These are phyloP conservation scores for Crioceris asparagi DNA, from an alignment of 2,888 invertebrate species.

Conservation along the genomic window DNA sequence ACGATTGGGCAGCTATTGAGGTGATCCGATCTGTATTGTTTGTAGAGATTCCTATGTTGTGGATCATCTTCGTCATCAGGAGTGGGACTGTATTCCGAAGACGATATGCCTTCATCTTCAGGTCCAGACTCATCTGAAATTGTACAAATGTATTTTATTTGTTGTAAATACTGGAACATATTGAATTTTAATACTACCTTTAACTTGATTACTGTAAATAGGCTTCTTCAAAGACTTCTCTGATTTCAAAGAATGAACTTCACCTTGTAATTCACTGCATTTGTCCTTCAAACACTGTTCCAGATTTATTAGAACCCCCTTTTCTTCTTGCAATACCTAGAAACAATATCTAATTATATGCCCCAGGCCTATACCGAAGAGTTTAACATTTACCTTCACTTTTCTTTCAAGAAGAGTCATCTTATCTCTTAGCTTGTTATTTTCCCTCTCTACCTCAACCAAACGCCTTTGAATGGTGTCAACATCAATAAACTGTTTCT, in stretches of 20 bases:
- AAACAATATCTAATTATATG: no score
- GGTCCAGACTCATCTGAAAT: conserved; percentile 57
- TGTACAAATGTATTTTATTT: no score
- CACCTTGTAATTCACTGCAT: conserved; percentile 63
- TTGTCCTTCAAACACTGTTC: conserved; percentile 66
- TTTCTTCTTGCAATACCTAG: conserved; percentile 68
- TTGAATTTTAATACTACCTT: conserved; percentile 8
- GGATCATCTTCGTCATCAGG: conserved; percentile 56
- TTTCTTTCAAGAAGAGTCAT: conserved; percentile 59
- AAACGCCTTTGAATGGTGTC: conserved; percentile 62
- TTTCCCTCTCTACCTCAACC: conserved; percentile 57
- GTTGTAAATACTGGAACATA: background rate
- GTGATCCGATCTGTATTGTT: conserved; percentile 43
- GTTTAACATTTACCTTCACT: conserved; percentile 46
- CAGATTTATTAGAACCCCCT: conserved; percentile 59
- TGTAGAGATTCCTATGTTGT: conserved; percentile 46
- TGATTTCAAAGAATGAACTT: conserved; percentile 52
- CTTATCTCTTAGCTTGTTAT: conserved; percentile 53
- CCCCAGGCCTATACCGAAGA: no score
- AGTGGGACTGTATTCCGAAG: conserved; percentile 68
- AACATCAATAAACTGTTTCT: conserved; percentile 68
- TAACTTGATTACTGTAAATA: conserved; percentile 11
- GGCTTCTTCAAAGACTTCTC: conserved; percentile 37
- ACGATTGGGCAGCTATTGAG: conserved; percentile 14
- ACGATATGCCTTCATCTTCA: conserved; percentile 82